phyloP scores from a whole-genome alignment of 2,797 vertebrate species.

The Australoheros facetus region DNA sequence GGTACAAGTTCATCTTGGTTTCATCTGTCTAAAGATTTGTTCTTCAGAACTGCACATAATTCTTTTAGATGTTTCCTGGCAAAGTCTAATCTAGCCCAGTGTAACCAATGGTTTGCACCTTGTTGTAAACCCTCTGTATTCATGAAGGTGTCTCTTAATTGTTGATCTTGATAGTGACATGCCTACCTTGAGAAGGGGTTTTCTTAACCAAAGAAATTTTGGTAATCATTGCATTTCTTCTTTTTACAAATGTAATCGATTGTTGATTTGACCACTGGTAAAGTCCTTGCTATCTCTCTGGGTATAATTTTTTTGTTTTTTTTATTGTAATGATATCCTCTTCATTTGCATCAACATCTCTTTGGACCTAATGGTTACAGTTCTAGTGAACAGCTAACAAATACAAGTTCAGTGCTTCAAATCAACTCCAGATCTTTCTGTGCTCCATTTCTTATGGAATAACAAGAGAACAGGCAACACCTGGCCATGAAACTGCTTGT shows the following conservation, averaged over 20 bases:
- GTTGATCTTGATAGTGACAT: neutral
- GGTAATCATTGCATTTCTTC: neutral
- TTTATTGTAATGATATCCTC: neutral
- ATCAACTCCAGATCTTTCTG: neutral
- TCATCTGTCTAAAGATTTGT: too few relatives aligned
- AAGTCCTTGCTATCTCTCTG: neutral
- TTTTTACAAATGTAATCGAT: neutral
- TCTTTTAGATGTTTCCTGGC: too few relatives aligned
- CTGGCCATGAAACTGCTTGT: too few relatives aligned
- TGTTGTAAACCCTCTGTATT: too few relatives aligned
- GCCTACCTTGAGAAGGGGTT: neutral
- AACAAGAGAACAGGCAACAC: neutral
- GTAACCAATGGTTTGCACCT: too few relatives aligned
- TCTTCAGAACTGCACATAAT: too few relatives aligned
- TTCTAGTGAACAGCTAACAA: neutral
- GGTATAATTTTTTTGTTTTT: too few relatives aligned
- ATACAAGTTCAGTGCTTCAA: neutral
- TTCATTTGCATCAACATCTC: neutral
- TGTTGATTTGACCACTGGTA: neutral
- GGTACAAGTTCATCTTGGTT: too few relatives aligned
- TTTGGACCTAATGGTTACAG: neutral
- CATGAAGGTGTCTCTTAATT: too few relatives aligned
- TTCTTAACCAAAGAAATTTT: neutral
- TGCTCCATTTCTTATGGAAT: neutral
- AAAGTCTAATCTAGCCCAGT: too few relatives aligned